A percentile compares a stretch with the other conserved stretches of the same genome.
Evolutionary conservation across 1,140 invertebrate species (phyloP).

Genomic region (Drosophila obscura): DNA sequence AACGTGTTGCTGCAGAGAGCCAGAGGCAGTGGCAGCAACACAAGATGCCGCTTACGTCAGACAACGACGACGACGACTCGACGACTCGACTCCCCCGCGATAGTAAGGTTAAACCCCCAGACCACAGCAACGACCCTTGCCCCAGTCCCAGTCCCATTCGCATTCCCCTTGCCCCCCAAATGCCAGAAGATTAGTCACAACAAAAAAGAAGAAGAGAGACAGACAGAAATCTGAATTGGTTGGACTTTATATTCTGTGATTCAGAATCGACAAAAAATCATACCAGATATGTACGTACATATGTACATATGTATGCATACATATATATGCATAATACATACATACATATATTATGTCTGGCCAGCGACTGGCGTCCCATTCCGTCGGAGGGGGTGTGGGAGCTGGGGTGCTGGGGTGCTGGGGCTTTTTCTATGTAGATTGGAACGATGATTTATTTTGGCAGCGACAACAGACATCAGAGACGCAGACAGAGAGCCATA

Average conservation of each 20-base stretch:
- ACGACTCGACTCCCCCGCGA: background rate
- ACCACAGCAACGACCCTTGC: slow-evolving; percentile 19
- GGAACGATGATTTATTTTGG: slow-evolving; percentile 80
- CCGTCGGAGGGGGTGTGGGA: slow-evolving; percentile 17
- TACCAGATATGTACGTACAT: slow-evolving; percentile 6
- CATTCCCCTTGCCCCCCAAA: no score
- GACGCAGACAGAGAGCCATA: slow-evolving; percentile 1
- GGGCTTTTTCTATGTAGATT: slow-evolving; percentile 33
- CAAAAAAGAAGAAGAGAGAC: slow-evolving; percentile 7
- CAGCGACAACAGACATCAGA: slow-evolving; percentile 46
- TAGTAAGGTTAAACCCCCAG: slow-evolving; percentile 24
- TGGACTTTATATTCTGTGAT: slow-evolving; percentile 53
- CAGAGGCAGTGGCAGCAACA: slow-evolving; percentile 1
- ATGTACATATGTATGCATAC: background rate
- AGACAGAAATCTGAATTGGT: slow-evolving; percentile 29
- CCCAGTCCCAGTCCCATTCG: slow-evolving; percentile 9
- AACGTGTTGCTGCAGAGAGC: slow-evolving; percentile 4
- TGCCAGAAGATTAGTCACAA: slow-evolving; percentile 28
- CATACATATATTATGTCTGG: slow-evolving; percentile 67
- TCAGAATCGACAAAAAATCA: slow-evolving; percentile 22
- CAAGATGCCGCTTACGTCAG: slow-evolving; percentile 60
- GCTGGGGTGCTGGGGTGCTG: background rate
- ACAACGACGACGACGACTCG: background rate
- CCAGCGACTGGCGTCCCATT: slow-evolving; percentile 47
- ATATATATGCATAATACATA: no score